Evolutionary conservation across 1,140 invertebrate genomes (phyloP), one percentile per base, ranked within the genome.

Genomic region (Drosophila pseudoananassae): DNA sequence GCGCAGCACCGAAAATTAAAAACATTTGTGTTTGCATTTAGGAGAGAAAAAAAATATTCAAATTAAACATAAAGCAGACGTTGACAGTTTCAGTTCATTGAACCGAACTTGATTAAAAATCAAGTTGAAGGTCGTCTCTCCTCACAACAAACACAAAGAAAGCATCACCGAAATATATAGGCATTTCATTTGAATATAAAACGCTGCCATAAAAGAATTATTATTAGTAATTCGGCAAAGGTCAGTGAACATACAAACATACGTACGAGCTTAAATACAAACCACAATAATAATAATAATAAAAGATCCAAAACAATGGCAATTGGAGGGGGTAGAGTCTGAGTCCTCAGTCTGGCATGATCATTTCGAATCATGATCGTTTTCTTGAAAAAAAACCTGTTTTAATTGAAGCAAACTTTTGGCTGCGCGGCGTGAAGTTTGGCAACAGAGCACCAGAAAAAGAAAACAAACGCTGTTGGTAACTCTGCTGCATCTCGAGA

Each of bases 21-120:
- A 66, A 47, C 46, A 73, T 52, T 45, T 81, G 61, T 82, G 45
- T 63, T 50, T 73, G 65, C 31, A 68, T 69, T 69, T 52, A 29
- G 27, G 17, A 45, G 29, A 36, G 49, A 53, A 72, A 78, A 69
- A 40, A 68, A 49, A 69, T 69, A 69, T 77, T 73, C 43, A 70
- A 74, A 68, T 65, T 29, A 74, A 76, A 61, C 58, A 73, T 14
- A 56, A 52, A 68, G 63, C 72, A 74, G 64, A 73, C 64, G 73
- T 82, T 85, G 82, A 81, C 81, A 87, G 64, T 76, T 84, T 69
- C 72, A 72, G 83, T 83, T 88, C 83, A 83, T 88, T 88, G 83
- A 88, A 88, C 83, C 53, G 84, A 78, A 88, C 71, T 88, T 79
- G 88, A 88, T 88, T 88, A 83, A 88, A 87, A 88, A 88, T 88